Conservation (phyloP, 35 echinoderm and acorn worm species). For the Heliocidaris tuberculata region DNA sequence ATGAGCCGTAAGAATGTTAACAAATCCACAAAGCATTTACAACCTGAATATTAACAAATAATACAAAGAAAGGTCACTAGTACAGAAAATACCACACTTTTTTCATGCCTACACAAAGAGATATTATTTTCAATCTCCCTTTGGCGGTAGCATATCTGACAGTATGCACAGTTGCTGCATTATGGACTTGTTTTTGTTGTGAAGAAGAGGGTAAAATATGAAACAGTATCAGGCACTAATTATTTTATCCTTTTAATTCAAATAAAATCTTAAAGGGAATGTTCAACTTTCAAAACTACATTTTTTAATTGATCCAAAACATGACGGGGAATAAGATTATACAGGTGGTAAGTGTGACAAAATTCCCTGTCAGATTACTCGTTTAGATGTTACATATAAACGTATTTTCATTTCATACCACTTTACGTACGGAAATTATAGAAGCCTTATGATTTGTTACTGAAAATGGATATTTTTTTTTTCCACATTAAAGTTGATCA, state of each 20-base stretch:
- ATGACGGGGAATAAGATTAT: too few relatives aligned
- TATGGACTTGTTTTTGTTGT: background rate
- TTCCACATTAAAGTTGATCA: too few relatives aligned
- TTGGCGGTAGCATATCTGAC: background rate
- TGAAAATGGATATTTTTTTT: too few relatives aligned
- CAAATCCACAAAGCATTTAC: background rate
- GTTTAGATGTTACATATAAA: too few relatives aligned
- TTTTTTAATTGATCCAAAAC: too few relatives aligned
- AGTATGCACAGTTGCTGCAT: background rate
- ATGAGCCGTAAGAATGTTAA: background rate
- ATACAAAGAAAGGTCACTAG: background rate
- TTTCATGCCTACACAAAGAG: background rate
- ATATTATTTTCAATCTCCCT: background rate
- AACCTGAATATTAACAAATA: background rate
- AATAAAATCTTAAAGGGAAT: background rate
- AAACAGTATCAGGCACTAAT: background rate
- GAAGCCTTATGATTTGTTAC: too few relatives aligned
- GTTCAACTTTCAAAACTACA: background rate
- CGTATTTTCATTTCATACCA: too few relatives aligned
- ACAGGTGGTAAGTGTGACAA: too few relatives aligned
- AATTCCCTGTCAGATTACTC: too few relatives aligned
- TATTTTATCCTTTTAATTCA: background rate
- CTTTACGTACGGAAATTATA: too few relatives aligned
- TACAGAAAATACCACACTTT: slow-evolving; percentile 2
- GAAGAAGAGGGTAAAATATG: background rate